phyloP scores from a whole-genome alignment of 1,140 invertebrate species.

The Stratiolaelaps scimitus region DNA sequence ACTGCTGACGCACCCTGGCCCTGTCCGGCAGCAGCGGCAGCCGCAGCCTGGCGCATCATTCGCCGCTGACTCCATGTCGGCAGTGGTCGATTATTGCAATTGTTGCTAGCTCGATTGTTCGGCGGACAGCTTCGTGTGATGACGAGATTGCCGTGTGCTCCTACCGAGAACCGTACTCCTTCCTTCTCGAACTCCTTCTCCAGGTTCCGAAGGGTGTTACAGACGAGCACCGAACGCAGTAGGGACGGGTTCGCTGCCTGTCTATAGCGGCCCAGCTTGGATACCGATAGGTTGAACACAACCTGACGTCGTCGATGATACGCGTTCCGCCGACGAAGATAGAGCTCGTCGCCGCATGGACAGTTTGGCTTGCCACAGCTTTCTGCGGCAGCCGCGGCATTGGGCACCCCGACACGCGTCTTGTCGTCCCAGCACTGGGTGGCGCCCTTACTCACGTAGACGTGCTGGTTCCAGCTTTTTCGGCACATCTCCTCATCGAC shows the following conservation, averaged over 20 bases:
- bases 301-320: slow-evolving; percentile 70
- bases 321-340: slow-evolving; percentile 37
- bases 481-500: slow-evolving; percentile 25
- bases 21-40: slow-evolving; percentile 30
- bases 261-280: slow-evolving; percentile 71
- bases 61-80: slow-evolving; percentile 18
- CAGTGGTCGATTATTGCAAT: slow-evolving; percentile 15
- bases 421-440: slow-evolving; percentile 9
- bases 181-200: slow-evolving; percentile 79
- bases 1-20: slow-evolving; percentile 31
- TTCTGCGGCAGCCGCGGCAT: neutral
- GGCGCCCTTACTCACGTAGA: slow-evolving; percentile 3
- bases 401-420: neutral
- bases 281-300: slow-evolving; percentile 80
- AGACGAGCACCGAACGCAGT: slow-evolving; percentile 80
- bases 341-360: slow-evolving; percentile 19
- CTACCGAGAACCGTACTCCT: slow-evolving; percentile 39
- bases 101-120: slow-evolving; percentile 30
- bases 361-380: slow-evolving; percentile 23
- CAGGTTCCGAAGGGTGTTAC: slow-evolving; percentile 77
- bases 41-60: slow-evolving; percentile 30
- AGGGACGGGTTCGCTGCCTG: slow-evolving; percentile 76
- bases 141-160: slow-evolving; percentile 20
- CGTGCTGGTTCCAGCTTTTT: slow-evolving; percentile 17
- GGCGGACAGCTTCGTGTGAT: slow-evolving; percentile 32